A percentile compares a stretch with the other conserved stretches of the same genome.
phyloP scores from a whole-genome alignment of 2,113 vertebrate species.

The Beaufortia kweichowensis region DNA sequence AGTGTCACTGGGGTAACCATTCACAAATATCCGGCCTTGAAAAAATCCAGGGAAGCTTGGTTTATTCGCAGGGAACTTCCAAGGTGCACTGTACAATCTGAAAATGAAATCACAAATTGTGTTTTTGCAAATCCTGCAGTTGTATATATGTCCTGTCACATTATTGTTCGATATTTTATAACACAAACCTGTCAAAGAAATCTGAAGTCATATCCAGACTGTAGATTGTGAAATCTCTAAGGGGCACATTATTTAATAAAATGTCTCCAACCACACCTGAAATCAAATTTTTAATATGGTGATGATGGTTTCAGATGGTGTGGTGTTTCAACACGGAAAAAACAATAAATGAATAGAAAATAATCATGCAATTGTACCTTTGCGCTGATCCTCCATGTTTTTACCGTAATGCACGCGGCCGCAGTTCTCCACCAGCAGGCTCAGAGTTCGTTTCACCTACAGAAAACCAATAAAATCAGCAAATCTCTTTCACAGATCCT shows the following conservation, averaged over 20 bases:
- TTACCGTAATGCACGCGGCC: constrained; percentile 85
- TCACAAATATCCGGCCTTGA: constrained; percentile 77
- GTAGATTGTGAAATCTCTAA: constrained; percentile 74
- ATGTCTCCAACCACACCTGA: constrained; percentile 77
- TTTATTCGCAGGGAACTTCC: constrained; percentile 74
- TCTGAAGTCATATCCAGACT: constrained; percentile 76
- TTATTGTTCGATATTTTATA: background rate
- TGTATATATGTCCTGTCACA: background rate
- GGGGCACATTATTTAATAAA: constrained; percentile 71
- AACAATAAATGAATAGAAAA: background rate
- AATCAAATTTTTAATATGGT: constrained; percentile 48
- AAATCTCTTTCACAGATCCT: background rate
- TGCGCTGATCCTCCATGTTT: constrained; percentile 83
- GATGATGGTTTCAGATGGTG: background rate
- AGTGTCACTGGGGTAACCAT: constrained; percentile 82
- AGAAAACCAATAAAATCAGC: constrained; percentile 21
- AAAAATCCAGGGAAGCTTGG: constrained; percentile 85
- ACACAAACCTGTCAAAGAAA: constrained; percentile 75
- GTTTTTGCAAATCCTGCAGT: background rate
- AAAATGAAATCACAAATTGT: constrained; percentile 2
- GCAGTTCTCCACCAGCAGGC: constrained; percentile 90
- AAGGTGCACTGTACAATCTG: constrained; percentile 75
- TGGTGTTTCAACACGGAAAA: background rate
- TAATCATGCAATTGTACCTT: constrained; percentile 75
- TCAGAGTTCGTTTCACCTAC: constrained; percentile 81